Evolutionary conservation across 2,888 invertebrate genomes (phyloP).

Genomic region (Rotaria macrura): DNA sequence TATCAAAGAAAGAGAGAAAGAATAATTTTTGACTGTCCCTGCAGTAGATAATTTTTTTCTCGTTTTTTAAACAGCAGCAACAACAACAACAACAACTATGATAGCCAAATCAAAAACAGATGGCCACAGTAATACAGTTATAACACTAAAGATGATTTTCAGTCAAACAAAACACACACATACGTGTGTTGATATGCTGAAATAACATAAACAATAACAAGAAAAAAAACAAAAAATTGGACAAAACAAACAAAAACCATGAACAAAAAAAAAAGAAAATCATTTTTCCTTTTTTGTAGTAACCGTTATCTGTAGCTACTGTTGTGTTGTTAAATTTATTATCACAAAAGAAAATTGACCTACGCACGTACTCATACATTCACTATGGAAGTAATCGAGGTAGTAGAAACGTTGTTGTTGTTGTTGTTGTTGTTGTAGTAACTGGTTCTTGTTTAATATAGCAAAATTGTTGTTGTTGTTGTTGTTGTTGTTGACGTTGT

Average conservation of each 20-base stretch:
- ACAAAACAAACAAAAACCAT: neutral
- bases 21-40: neutral
- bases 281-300: neutral
- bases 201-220: neutral
- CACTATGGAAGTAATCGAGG: neutral
- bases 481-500: neutral
- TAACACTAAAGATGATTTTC: conserved; percentile 12
- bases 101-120: conserved; percentile 1
- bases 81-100: neutral
- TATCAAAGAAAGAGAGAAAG: neutral
- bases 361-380: neutral
- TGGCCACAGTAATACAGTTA: conserved; percentile 15
- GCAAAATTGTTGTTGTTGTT: neutral
- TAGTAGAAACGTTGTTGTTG: neutral
- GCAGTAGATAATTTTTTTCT: neutral
- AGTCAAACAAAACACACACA: neutral
- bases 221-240: neutral
- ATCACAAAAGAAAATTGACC: neutral
- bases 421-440: neutral
- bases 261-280: neutral
- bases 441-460: neutral
- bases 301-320: neutral
- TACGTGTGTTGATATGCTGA: neutral
- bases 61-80: neutral
- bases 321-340: neutral